Base-by-base conservation (phyloP, 2,113 vertebrate species). In the Percopsis transmontana region DNA sequence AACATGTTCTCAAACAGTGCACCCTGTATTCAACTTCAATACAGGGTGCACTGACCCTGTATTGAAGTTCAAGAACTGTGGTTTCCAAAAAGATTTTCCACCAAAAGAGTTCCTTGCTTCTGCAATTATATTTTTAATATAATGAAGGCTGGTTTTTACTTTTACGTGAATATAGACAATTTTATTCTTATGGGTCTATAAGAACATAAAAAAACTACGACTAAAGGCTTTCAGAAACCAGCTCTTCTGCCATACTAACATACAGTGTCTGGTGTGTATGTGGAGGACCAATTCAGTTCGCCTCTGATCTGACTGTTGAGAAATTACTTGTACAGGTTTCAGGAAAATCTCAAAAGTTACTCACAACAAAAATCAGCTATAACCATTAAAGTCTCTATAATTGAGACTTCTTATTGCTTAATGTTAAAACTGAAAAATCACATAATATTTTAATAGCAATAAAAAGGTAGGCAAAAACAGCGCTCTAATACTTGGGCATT, bases 401-500 rank as follows among this genome's bases (percentile, higher is more conserved):
- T 44, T 10, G 45, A 79, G 63, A 70, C 64, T 70, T 70, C 54
- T 83, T 88, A 86, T 83, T 85, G 80, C 80, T 77, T 73, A 74
- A 62, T 58, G 61, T 68, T 47, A 77, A 74, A 44, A 55, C 47
- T 7, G 65, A 70, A 60, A 19, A 48, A 56, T 73, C 50, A 58
- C 53, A 58, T 38, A 62, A 77, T 67, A 64, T 64, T 70, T 62
- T 59, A 80, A 74, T 27, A 81, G 68, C 79, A 74, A 61, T 15
- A 51, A 74, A 73, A 73, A 38, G 62, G 58, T 74, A 76, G 76
- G 61, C 77, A 82, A 80, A 60, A 81, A 83, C 45, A 80, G 79
- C 67, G 69, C 64, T 79, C 70, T 81, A 81, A 85, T 81, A 83
- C 79, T 79, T 81, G 76, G 79, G 82, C 75, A 84, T 85, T 85